Conservation (phyloP, 2,797 vertebrate genomes). For the Chelon labrosus region DNA sequence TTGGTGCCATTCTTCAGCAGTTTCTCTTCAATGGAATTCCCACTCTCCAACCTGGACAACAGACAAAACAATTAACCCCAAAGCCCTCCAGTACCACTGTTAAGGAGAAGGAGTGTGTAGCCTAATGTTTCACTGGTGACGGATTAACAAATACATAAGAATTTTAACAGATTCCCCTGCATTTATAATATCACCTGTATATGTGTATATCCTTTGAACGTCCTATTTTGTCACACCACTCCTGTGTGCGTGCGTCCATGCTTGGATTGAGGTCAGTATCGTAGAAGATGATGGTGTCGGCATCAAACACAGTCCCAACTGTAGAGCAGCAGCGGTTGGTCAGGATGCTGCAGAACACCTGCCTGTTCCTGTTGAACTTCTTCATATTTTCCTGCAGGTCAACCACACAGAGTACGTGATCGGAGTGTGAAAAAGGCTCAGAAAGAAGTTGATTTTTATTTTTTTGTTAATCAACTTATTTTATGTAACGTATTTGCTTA, state of each 20-base stretch:
- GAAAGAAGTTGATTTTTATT: not conserved
- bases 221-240: slow-evolving; percentile 95
- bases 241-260: slow-evolving; percentile 94
- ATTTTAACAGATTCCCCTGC: not conserved
- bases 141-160: not conserved
- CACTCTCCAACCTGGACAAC: slow-evolving; percentile 89
- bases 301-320: slow-evolving; percentile 90
- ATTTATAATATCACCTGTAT: slow-evolving; percentile 87
- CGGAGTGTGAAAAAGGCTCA: not conserved
- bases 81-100: not conserved
- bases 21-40: slow-evolving; percentile 96
- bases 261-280: slow-evolving; percentile 96
- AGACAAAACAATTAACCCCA: not conserved
- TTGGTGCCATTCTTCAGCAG: slow-evolving; percentile 95
- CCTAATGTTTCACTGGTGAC: not conserved
- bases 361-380: slow-evolving; percentile 91
- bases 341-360: slow-evolving; percentile 93
- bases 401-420: slow-evolving; percentile 12
- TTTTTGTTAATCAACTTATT: not conserved
- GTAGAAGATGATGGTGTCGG: slow-evolving; percentile 94
- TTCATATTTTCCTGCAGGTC: slow-evolving; percentile 89
- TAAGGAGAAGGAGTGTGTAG: not conserved
- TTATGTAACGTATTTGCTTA: not conserved
- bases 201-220: slow-evolving; percentile 96
- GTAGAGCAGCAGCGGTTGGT: slow-evolving; percentile 94